phyloP scores from a whole-genome alignment of 1,140 invertebrate species.

The Eumeta japonica region DNA sequence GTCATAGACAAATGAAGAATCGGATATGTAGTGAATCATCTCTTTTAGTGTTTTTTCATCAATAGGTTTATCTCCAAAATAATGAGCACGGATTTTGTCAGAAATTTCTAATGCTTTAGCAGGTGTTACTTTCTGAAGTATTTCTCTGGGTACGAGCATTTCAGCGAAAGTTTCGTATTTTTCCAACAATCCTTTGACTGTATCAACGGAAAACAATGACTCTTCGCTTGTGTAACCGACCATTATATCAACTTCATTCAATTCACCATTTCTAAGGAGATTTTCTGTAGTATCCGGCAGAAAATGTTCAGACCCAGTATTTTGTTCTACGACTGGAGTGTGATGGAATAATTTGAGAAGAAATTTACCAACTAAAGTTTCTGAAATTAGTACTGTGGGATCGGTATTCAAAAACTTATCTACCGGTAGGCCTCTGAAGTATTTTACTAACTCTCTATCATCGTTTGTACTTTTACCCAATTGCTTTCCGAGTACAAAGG shows the following conservation, averaged over 20 bases:
- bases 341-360: conserved; percentile 27
- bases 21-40: conserved; percentile 29
- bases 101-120: conserved; percentile 24
- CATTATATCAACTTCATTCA: conserved; percentile 60
- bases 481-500: conserved; percentile 5
- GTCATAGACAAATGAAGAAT: conserved; percentile 36
- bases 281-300: conserved; percentile 26
- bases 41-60: conserved; percentile 20
- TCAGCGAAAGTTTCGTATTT: conserved; percentile 14
- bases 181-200: conserved; percentile 18
- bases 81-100: conserved; percentile 40
- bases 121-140: conserved; percentile 8
- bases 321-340: conserved; percentile 44
- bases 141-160: conserved; percentile 3
- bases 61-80: conserved; percentile 41
- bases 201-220: conserved; percentile 25
- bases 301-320: conserved; percentile 35
- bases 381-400: background rate
- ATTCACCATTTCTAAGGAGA: conserved; percentile 36
- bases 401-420: background rate
- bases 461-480: conserved; percentile 8
- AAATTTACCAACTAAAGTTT: background rate
- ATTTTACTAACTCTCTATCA: conserved; percentile 3
- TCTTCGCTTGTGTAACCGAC: conserved; percentile 61
- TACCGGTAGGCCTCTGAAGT: conserved; percentile 4